Evolutionary conservation across 2,113 vertebrate genomes (phyloP).

Genomic region (Hemiscyllium ocellatum): DNA sequence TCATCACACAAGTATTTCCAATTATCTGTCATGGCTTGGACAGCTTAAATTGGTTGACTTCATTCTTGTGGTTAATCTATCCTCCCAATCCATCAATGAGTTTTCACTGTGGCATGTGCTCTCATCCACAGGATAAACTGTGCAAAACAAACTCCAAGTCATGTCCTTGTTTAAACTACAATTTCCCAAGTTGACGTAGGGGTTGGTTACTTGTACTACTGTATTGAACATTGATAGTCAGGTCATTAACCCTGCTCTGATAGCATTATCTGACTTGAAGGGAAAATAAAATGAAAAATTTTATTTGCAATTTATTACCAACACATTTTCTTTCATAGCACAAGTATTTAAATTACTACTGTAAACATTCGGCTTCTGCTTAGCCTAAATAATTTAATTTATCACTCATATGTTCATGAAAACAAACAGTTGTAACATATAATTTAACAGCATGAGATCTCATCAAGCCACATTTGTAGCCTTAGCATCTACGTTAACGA

Average conservation of each 20-base stretch:
- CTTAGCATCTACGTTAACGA: not conserved
- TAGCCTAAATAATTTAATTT: not conserved
- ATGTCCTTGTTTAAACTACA: not conserved
- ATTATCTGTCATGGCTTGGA: not conserved
- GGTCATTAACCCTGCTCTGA: not conserved
- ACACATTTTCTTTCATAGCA: not conserved
- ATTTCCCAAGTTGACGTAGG: not conserved
- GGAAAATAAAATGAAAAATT: slow-evolving; percentile 14
- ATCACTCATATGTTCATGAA: not conserved
- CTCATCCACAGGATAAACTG: not conserved
- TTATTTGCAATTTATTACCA: not conserved
- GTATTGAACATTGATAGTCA: not conserved
- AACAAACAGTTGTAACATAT: not conserved
- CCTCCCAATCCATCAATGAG: not conserved
- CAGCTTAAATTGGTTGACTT: not conserved
- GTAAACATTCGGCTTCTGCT: not conserved
- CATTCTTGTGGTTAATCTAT: not conserved
- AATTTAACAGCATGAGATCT: not conserved
- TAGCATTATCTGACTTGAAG: not conserved
- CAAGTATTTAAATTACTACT: not conserved
- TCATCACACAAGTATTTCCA: not conserved
- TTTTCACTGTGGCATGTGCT: not conserved
- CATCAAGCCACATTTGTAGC: not conserved
- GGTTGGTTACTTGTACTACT: not conserved
- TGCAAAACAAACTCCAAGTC: not conserved